These are phyloP conservation scores for Oxyscelio sp. DNA, from an alignment of 2,888 invertebrate genomes.

Conservation along the genomic window DNA sequence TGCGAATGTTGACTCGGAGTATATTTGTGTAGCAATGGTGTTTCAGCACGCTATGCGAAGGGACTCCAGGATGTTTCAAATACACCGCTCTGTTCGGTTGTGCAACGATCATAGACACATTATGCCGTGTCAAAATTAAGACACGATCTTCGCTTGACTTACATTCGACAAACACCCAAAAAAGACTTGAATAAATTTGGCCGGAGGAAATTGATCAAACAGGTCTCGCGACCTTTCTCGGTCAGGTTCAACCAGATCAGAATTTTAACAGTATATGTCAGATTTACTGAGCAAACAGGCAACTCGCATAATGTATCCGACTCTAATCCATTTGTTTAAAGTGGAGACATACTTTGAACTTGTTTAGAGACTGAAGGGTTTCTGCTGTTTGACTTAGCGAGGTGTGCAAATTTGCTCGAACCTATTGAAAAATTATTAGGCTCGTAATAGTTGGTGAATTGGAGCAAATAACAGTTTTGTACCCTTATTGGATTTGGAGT, in stretches of 20 bases:
- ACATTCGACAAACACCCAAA: constrained; percentile 55
- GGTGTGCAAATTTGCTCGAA: constrained; percentile 51
- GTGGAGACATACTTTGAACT: constrained; percentile 58
- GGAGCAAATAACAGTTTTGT: constrained; percentile 16
- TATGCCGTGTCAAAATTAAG: constrained; percentile 74
- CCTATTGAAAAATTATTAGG: constrained; percentile 64
- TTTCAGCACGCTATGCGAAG: constrained; percentile 73
- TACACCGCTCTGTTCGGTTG: constrained; percentile 78
- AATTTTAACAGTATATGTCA: constrained; percentile 51
- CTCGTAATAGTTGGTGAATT: constrained; percentile 28
- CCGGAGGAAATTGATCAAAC: constrained; percentile 42
- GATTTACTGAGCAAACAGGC: constrained; percentile 60
- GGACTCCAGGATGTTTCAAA: constrained; percentile 75
- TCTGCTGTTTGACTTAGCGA: constrained; percentile 44
- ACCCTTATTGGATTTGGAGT: neutral
- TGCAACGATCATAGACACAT: constrained; percentile 82
- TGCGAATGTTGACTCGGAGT: constrained; percentile 85
- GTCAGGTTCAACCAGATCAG: constrained; percentile 27
- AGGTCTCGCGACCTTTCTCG: constrained; percentile 11
- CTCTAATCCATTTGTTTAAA: constrained; percentile 57
- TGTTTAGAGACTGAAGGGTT: constrained; percentile 60
- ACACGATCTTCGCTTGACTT: constrained; percentile 48
- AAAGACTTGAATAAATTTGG: constrained; percentile 45
- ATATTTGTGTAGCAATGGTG: constrained; percentile 87
- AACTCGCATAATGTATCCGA: constrained; percentile 33